Evolutionary conservation across 2,797 vertebrate species (phyloP), one percentile per base, ranked within the genome.

Genomic region (Galago senegalensis): DNA sequence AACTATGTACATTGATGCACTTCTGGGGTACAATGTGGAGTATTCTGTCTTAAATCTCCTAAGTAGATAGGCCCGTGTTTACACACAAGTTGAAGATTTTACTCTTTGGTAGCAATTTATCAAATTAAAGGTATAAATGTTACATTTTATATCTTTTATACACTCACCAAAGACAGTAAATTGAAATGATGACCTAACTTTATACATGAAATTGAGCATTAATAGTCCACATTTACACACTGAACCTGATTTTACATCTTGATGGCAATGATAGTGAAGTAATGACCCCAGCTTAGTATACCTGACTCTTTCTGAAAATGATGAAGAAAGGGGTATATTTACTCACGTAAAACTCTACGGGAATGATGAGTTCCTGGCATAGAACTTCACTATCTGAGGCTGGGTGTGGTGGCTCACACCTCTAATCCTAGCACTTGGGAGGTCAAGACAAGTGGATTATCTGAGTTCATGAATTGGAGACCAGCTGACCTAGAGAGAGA

Each of bases 251-350:
- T 43, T 89, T 29, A 34, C 25, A 58, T 29, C 49, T 85, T 10
- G 25, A 56, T 0, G 20, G 53, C 88, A 46, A 8, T 29, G 34
- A 31, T 2, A 18, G 16, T 40, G 58, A 87, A 31, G 29, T 11
- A 14, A 16, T 16, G 72, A 49, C 3, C 3, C 0, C 4, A 2
- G 13, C 2, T 53, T 11, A 6, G 43, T 0, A 29, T 1, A 21
- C 63, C 70, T 27, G 58, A 10, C 37, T 58, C 0, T 65, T 92
- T 63, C 13, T 27, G 37, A 49, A 84, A 37, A 63, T 17, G 27
- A 29, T 11, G 29, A n/a, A 67, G 58, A 65, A 67, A 70, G 27
- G 6, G 6, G 3, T 12, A 3, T 9, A 7, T 29, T 84, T 72
- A 58, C 79, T 46, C 29, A 34, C 18, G 46, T 63, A 14, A 7